Percentiles rank a stretch among this genome's conserved stretches.
Conservation (phyloP, 1,140 invertebrate species). For the Sarcophaga bullata region DNA sequence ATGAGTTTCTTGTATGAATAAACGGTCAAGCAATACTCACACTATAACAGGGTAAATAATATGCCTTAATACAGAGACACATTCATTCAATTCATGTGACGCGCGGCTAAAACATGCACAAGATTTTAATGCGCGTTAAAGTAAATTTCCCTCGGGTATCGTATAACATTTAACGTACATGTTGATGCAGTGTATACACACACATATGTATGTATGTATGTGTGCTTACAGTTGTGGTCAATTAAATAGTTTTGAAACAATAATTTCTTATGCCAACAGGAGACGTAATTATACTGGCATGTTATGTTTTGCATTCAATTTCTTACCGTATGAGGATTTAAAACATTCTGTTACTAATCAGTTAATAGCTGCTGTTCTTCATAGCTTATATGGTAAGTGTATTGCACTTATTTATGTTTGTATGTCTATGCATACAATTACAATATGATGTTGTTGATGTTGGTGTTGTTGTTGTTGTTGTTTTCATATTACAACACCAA, state of each 20-base stretch:
- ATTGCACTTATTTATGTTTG: background rate
- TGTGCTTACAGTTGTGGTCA: background rate
- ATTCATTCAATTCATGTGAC: too few relatives aligned
- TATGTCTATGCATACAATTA: background rate
- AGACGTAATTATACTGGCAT: too few relatives aligned
- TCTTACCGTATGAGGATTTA: too few relatives aligned
- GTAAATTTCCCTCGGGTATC: slow-evolving; percentile 37
- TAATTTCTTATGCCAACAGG: too few relatives aligned
- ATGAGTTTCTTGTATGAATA: too few relatives aligned
- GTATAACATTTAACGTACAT: slow-evolving; percentile 33
- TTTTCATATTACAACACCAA: background rate
- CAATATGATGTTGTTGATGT: background rate
- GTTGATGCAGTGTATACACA: background rate
- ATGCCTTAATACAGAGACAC: too few relatives aligned
- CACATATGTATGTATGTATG: background rate
- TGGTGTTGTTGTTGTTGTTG: background rate
- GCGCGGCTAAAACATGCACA: background rate
- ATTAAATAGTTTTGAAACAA: too few relatives aligned
- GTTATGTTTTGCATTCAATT: too few relatives aligned
- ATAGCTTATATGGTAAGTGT: background rate
- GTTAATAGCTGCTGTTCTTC: background rate
- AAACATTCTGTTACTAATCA: too few relatives aligned
- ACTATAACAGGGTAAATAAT: too few relatives aligned
- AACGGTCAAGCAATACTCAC: too few relatives aligned
- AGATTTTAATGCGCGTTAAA: slow-evolving; percentile 36